Base-by-base conservation (phyloP, 2,888 invertebrate genomes). In the Synergus itoensis region DNA sequence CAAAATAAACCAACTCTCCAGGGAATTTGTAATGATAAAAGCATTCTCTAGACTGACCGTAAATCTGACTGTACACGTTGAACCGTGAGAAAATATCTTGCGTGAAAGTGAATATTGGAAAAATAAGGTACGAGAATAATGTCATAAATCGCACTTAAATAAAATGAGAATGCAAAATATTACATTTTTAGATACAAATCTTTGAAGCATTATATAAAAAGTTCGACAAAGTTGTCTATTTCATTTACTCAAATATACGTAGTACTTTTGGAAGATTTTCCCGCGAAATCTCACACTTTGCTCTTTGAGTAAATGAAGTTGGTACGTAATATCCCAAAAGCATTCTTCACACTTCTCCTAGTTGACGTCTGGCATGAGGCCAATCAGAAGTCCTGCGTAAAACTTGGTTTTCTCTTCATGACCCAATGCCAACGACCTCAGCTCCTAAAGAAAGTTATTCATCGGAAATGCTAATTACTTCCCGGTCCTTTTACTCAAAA, bases 261-360 rank as follows among this genome's bases (percentile, higher is more conserved):
- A n/a, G 16, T 28, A 7, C n/a, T 73, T 73, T n/a, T n/a, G 7
- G n/a, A 57, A 53, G 36, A 73, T 36, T 48, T 53, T 53, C 4
- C 36, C 53, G 53, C 48, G 36, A 73, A 53, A 73, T 73, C 36
- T 73, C n/a, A 16, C 69, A 73, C 53, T 40, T 73, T 73, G n/a
- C 53, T 53, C 36, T 53, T 53, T 73, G n/a, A 53, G 18, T 73
- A 40, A 53, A 73, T 53, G 48, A 69, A 48, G 36, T 73, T 48
- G 16, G 36, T n/a, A 48, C n/a, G 53, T 73, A 53, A 73, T 73
- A 73, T 73, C 48, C 36, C 73, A 11, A 36, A 73, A 73, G 73
- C 36, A 73, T 73, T 73, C 36, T 73, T 73, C 53, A 57, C 73
- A 73, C 73, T 73, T 73, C 53, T 73, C 53, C n/a, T 28, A 73